Evolutionary conservation across 2,888 invertebrate species (phyloP).

Genomic region (Psylliodes chrysocephalus): DNA sequence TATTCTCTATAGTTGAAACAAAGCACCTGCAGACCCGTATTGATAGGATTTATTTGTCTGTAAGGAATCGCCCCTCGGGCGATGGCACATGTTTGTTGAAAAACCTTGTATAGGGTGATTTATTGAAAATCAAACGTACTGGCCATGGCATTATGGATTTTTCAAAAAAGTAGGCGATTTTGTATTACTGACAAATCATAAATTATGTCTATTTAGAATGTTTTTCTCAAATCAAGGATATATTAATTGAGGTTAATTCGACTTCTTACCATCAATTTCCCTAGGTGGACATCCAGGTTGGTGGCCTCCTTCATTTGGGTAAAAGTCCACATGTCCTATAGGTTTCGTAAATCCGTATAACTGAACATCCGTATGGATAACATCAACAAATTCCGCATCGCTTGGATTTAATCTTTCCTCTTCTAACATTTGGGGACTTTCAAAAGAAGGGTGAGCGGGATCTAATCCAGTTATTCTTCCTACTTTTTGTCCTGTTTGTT

Average conservation of each 20-base stretch:
- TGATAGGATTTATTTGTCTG: too few species aligned
- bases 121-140: too few species aligned
- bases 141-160: too few species aligned
- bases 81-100: too few species aligned
- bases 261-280: constrained; percentile 48
- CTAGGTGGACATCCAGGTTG: constrained; percentile 73
- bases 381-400: constrained; percentile 79
- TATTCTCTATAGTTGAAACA: too few species aligned
- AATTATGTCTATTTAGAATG: too few species aligned
- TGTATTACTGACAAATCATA: too few species aligned
- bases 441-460: constrained; percentile 62
- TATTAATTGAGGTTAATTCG: neutral
- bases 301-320: constrained; percentile 75
- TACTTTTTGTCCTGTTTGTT: constrained; percentile 55
- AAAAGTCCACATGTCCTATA: constrained; percentile 80
- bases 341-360: constrained; percentile 70
- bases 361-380: constrained; percentile 78
- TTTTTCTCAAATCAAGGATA: too few species aligned
- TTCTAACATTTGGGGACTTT: constrained; percentile 25
- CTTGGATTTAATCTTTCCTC: constrained; percentile 72
- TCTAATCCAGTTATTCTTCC: constrained; percentile 65
- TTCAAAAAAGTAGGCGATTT: too few species aligned
- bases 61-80: too few species aligned
- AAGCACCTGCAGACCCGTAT: too few species aligned
- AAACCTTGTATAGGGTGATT: too few species aligned